A percentile compares a stretch with the other conserved stretches of the same genome.
Conservation (phyloP, 2,888 invertebrate species). For the Cosmorhoe ocellata region DNA sequence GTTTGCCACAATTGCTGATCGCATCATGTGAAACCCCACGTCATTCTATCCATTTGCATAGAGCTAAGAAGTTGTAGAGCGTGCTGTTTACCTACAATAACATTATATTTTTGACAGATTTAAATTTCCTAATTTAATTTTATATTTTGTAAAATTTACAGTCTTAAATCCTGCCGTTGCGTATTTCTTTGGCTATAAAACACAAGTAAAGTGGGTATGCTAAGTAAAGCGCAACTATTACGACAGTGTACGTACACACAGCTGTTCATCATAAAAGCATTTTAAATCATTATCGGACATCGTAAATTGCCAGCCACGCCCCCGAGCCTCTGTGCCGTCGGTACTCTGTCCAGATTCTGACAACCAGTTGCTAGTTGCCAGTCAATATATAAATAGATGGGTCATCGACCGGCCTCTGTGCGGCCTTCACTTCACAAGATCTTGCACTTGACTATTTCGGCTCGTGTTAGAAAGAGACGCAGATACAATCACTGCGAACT, state of each 20-base stretch:
- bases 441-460: slow-evolving; percentile 39
- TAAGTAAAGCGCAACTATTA: background rate
- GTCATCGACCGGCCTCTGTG: slow-evolving; percentile 76
- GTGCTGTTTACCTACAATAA: too few species aligned
- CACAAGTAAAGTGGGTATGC: slow-evolving; percentile 1
- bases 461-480: slow-evolving; percentile 37
- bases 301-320: slow-evolving; percentile 40
- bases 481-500: slow-evolving; percentile 14
- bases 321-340: slow-evolving; percentile 44
- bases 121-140: too few species aligned
- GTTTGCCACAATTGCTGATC: slow-evolving; percentile 31
- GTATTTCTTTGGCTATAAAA: too few species aligned
- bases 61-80: slow-evolving; percentile 23
- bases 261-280: slow-evolving; percentile 8
- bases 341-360: slow-evolving; percentile 32
- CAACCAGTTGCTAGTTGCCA: slow-evolving; percentile 47
- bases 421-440: slow-evolving; percentile 69
- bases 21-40: slow-evolving; percentile 35
- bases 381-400: slow-evolving; percentile 71
- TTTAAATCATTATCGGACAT: slow-evolving; percentile 20
- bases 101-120: background rate
- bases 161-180: too few species aligned
- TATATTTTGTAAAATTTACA: too few species aligned
- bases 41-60: slow-evolving; percentile 38
- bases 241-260: background rate